Base-by-base conservation (phyloP, 2,797 vertebrate species). In the Pseudochaenichthys georgianus region DNA sequence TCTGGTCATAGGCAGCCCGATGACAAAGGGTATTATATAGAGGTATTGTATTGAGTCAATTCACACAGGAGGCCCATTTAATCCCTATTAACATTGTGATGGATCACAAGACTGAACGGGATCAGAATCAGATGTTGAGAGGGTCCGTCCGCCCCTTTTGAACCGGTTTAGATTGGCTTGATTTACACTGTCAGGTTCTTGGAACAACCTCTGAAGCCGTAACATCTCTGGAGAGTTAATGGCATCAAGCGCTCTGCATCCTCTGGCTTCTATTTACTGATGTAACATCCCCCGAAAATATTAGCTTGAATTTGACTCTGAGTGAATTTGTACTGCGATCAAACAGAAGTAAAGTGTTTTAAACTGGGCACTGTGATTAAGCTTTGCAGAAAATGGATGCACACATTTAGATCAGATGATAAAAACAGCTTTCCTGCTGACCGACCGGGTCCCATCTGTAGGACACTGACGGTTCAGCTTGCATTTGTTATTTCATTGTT, bases 71-170 rank as follows among this genome's bases (percentile, higher is more conserved):
- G 86, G 84, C 80, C 70, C 55, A 60, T 88, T 72, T 90, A 90
- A 89, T 93, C 78, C 82, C 74, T 91, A 90, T 91, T 89, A 86
- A 88, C 68, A 73, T 87, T 82, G 92, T 86, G 78, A 85, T 85
- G 77, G 81, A 77, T 86, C 69, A 66, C 65, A 52, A 63, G 79
- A 53, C 81, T 47, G 75, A 78, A 45, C 48, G 2, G 74, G 88
- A 90, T 89, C 75, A 75, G 59, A 84, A 71, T 89, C 85, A 90
- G 81, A 88, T 88, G 89, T 92, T 86, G 21, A 34, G 77, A 78
- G 68, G 67, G 80, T 60, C 61, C 21, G 28, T 57, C 53, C 12
- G 42, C 74, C 73, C 51, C 41, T 42, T 87, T 87, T 90, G 84
- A 86, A 80, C 50, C 38, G 5, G 72, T 80, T 64, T 62, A 88